Conservation (phyloP, 1,140 invertebrate species). For the Phocides pigmalion region DNA sequence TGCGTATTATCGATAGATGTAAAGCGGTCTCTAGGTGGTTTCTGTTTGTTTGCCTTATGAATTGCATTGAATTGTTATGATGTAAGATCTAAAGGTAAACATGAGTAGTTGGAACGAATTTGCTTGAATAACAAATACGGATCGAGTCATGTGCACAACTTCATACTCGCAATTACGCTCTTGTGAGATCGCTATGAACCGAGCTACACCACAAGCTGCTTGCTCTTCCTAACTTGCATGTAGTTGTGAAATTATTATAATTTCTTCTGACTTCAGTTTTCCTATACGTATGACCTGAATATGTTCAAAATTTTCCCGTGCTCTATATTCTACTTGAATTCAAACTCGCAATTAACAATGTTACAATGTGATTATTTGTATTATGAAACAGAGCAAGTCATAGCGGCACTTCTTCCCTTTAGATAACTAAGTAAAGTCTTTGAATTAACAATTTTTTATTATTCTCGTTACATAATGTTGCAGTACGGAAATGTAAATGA, state of each 20-base stretch:
- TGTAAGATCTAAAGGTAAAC: conserved; percentile 4
- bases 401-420: no score
- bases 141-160: conserved; percentile 19
- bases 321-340: no score
- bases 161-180: conserved; percentile 27
- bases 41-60: conserved; percentile 1
- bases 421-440: no score
- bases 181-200: conserved; percentile 18
- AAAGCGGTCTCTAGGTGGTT: background rate
- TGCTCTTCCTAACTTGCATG: conserved; percentile 9
- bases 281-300: no score
- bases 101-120: conserved; percentile 13
- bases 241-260: conserved; percentile 15
- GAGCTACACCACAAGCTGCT: conserved; percentile 2
- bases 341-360: no score
- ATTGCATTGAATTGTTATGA: background rate
- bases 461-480: no score
- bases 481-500: background rate
- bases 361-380: no score
- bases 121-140: conserved; percentile 17
- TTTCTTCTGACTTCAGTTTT: conserved; percentile 1
- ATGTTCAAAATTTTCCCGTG: no score
- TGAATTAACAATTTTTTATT: no score
- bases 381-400: no score
- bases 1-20: background rate